phyloP scores from a whole-genome alignment of 2,888 invertebrate species.

The Eurois occulta region DNA sequence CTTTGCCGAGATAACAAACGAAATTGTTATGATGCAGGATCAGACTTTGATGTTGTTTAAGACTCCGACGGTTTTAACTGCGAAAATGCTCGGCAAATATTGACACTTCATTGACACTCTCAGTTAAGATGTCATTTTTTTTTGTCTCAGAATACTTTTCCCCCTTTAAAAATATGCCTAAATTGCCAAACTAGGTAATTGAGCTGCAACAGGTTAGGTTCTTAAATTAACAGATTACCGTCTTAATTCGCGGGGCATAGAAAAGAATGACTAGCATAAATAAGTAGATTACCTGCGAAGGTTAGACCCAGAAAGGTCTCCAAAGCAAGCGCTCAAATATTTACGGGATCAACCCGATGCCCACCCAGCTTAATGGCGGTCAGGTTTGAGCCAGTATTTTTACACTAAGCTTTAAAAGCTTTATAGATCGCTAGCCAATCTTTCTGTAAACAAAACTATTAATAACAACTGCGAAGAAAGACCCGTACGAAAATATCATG shows the following conservation, averaged over 20 bases:
- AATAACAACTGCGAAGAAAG: constrained; percentile 36
- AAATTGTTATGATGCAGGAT: constrained; percentile 71
- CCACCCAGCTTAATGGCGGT: constrained; percentile 17
- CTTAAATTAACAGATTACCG: background rate
- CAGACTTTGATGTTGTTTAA: constrained; percentile 63
- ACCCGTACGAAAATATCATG: constrained; percentile 36
- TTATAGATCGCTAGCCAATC: constrained; percentile 35
- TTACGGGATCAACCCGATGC: constrained; percentile 16
- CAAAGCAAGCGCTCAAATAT: constrained; percentile 29
- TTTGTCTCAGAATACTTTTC: background rate
- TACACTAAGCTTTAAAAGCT: constrained; percentile 28
- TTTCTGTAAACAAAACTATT: constrained; percentile 51
- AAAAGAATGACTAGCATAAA: constrained; percentile 17
- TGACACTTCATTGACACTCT: constrained; percentile 10
- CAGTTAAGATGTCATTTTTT: background rate
- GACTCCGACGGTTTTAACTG: constrained; percentile 31
- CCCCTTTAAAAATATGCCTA: background rate
- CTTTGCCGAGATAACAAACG: constrained; percentile 73
- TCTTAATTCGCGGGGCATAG: background rate
- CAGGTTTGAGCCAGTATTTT: constrained; percentile 28
- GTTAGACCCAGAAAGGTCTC: constrained; percentile 7
- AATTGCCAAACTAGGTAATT: background rate
- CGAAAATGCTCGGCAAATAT: constrained; percentile 16
- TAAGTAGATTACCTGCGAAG: constrained; percentile 22
- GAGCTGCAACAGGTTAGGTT: background rate